Percentiles rank a stretch among this genome's conserved stretches.
Conservation (phyloP, 2,888 invertebrate genomes). For the Elegia similella region DNA sequence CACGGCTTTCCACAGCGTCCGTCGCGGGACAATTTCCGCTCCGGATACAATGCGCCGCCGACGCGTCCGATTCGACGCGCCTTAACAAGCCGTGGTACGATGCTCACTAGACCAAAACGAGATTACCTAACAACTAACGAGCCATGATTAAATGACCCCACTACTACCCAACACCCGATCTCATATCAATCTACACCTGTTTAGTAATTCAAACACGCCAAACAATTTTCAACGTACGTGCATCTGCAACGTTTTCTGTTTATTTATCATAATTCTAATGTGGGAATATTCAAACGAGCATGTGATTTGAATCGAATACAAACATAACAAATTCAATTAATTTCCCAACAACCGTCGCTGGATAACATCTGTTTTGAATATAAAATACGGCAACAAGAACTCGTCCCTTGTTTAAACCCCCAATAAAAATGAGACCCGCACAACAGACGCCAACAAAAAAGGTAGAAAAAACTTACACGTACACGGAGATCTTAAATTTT, state of each 20-base stretch:
- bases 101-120: conserved; percentile 39
- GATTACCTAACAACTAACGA: conserved; percentile 38
- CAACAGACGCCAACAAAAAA: conserved; percentile 62
- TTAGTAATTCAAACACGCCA: conserved; percentile 10
- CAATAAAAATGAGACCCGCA: conserved; percentile 70
- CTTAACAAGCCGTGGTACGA: conserved; percentile 42
- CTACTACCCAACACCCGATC: not conserved
- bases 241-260: conserved; percentile 24
- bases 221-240: conserved; percentile 22
- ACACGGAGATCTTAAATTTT: conserved; percentile 67
- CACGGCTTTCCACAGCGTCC: conserved; percentile 58
- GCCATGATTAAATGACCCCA: conserved; percentile 13
- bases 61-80: conserved; percentile 44
- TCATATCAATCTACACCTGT: not conserved
- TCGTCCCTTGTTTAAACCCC: conserved; percentile 62
- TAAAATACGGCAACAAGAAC: conserved; percentile 66
- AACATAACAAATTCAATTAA: conserved; percentile 73
- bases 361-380: conserved; percentile 79
- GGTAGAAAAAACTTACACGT: conserved; percentile 62
- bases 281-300: conserved; percentile 64
- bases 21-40: conserved; percentile 58
- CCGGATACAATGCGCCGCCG: conserved; percentile 40
- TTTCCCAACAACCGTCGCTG: conserved; percentile 63
- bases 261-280: conserved; percentile 42
- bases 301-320: conserved; percentile 67